These are phyloP conservation scores for Epinotia brunnichana DNA, from an alignment of 2,888 invertebrate genomes.

Conservation along the genomic window DNA sequence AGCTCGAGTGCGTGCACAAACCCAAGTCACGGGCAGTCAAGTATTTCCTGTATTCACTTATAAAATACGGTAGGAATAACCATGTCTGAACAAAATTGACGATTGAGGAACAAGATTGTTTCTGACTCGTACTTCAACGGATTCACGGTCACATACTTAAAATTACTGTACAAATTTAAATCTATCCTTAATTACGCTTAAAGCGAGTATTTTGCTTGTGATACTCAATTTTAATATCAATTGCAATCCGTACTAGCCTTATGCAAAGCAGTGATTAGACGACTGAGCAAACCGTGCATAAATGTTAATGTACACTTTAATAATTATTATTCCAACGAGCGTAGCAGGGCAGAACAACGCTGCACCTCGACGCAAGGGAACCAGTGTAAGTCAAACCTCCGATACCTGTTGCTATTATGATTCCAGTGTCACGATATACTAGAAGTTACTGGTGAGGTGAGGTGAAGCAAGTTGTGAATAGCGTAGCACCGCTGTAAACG, in stretches of 20 bases:
- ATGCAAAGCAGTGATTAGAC: conserved; percentile 14
- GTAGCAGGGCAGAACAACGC: neutral
- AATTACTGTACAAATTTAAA: neutral
- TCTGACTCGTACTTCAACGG: too few relatives aligned
- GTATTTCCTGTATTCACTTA: too few relatives aligned
- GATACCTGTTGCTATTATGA: neutral
- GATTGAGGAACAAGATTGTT: too few relatives aligned
- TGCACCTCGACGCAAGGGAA: neutral
- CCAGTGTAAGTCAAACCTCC: neutral
- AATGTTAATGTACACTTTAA: conserved; percentile 40
- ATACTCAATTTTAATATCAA: conserved; percentile 7
- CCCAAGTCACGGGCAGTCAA: too few relatives aligned
- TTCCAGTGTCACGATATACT: neutral
- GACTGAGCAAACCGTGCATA: conserved; percentile 31
- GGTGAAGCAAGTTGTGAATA: neutral
- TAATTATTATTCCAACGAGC: conserved; percentile 34
- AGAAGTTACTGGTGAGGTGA: neutral
- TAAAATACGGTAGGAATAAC: too few relatives aligned
- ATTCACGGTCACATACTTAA: too few relatives aligned
- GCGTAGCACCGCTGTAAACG: neutral
- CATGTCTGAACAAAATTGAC: too few relatives aligned
- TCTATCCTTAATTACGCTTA: neutral
- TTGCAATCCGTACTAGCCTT: conserved; percentile 9
- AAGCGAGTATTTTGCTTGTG: neutral
- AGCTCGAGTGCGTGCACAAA: conserved; percentile 4